Base-by-base conservation (phyloP, 2,113 vertebrate genomes). In the Oreochromis aureus region DNA sequence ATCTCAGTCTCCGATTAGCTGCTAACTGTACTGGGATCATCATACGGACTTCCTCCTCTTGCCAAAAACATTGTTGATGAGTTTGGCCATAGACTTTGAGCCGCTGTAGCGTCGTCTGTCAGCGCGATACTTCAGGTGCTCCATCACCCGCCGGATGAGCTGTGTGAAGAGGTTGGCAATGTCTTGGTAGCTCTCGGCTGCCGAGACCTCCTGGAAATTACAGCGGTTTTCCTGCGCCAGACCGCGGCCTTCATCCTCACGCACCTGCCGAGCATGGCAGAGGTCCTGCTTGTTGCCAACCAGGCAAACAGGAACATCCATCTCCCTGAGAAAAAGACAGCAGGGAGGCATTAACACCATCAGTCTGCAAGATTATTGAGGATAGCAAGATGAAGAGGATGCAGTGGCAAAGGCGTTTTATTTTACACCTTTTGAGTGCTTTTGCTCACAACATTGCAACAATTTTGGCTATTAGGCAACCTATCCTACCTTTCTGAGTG, bases 231-330 rank as follows among this genome's bases (percentile, higher is more conserved):
- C 96, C 82, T 95, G 92, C 2, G 96, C 95, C 59, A 97, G 92
- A 69, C 91, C 41, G 32, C 92, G 94, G 18, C 91, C 96, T 44
- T 97, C 96, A n/a, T 96, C 96, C 81, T 96, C 96, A 2, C 79
- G 44, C 30, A 97, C 96, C 94, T 97, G 95, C 27, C 96, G 91
- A 76, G 87, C 94, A 51, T 97, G 96, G 83, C 96, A 96, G 71
- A 97, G 94, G 90, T 97, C 96, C 93, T 95, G 96, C 86, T 97
- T 97, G 94, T 97, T 97, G 0, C 96, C 97, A 83, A 97, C 89
- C 85, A 97, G 96, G 48, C 95, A 96, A 54, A 97, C 93, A 1
- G 96, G 95, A 11, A 96, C 94, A 2, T 94, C 93, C 54, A 10
- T 3, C 48, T 96, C 94, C 84, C 96, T 97, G 93, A 61, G 61